A percentile compares a stretch with the other conserved stretches of the same genome.
phyloP scores from a whole-genome alignment of 2,888 invertebrate species.

The Metallyticus violacea region DNA sequence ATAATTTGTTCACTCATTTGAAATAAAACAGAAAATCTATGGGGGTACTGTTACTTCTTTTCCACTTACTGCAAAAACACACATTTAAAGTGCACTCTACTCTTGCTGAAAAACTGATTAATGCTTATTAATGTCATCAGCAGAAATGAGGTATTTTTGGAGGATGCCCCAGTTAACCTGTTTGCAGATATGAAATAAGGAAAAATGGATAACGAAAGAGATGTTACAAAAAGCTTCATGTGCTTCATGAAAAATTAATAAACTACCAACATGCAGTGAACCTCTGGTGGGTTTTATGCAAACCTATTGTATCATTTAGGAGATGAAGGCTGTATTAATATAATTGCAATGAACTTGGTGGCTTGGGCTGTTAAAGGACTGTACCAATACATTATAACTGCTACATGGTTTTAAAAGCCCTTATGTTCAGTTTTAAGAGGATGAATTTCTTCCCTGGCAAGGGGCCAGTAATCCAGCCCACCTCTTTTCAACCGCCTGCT shows the following conservation, averaged over 20 bases:
- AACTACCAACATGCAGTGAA: not conserved
- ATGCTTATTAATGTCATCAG: no score
- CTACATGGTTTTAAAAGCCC: slow-evolving; percentile 17
- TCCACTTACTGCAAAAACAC: no score
- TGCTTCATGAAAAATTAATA: not conserved
- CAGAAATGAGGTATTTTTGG: no score
- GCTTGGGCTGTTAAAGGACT: not conserved
- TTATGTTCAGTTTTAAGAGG: slow-evolving; percentile 5
- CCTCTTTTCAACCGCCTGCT: not conserved
- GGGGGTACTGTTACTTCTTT: no score
- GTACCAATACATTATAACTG: slow-evolving; percentile 25
- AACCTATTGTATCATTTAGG: not conserved
- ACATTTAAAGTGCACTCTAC: no score
- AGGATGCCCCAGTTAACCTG: not conserved
- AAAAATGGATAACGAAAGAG: no score
- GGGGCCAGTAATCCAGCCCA: not conserved
- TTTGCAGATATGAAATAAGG: not conserved
- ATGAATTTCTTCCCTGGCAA: slow-evolving; percentile 3
- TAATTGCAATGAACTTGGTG: not conserved
- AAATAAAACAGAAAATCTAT: no score
- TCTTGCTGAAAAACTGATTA: no score
- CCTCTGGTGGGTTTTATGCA: not conserved
- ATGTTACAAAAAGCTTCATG: not conserved
- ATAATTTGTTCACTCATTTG: no score
- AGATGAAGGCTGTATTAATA: not conserved